These are phyloP conservation scores for Byasa hedistus DNA, from an alignment of 2,888 invertebrate genomes.

Conservation along the genomic window DNA sequence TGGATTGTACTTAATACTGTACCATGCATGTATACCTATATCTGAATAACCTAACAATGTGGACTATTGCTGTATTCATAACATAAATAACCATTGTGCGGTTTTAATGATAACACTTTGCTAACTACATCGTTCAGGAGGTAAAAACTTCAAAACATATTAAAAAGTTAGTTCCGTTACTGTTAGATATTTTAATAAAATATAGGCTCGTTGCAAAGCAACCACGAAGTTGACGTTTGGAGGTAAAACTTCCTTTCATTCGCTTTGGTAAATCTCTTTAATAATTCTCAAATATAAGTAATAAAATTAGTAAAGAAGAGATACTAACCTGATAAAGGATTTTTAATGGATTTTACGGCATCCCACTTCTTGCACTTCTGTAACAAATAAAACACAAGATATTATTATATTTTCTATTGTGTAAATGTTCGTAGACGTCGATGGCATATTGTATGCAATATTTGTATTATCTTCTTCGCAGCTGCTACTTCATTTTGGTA, in stretches of 20 bases:
- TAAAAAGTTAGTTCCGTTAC: background rate
- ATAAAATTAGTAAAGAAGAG: background rate
- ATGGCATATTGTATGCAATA: background rate
- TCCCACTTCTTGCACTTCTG: constrained; percentile 74
- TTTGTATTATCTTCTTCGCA: constrained; percentile 27
- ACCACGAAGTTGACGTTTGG: background rate
- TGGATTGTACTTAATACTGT: background rate
- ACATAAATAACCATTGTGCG: constrained; percentile 5
- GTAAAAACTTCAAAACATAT: background rate
- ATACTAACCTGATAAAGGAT: constrained; percentile 57
- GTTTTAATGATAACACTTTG: background rate
- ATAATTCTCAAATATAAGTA: background rate
- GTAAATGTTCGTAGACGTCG: too few relatives aligned
- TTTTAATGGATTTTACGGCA: constrained; percentile 55
- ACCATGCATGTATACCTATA: background rate
- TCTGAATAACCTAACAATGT: constrained; percentile 19
- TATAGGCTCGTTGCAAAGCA: background rate
- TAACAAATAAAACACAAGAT: constrained; percentile 49
- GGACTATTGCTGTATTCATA: constrained; percentile 13
- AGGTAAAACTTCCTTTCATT: background rate
- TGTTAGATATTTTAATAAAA: background rate
- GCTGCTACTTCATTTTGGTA: constrained; percentile 36
- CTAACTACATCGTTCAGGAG: background rate
- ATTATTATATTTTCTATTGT: background rate
- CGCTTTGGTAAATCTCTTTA: too few relatives aligned